A percentile compares a stretch with the other conserved stretches of the same genome.
Conservation (phyloP, 2,888 invertebrate species). For the Scrobipalpa costella region DNA sequence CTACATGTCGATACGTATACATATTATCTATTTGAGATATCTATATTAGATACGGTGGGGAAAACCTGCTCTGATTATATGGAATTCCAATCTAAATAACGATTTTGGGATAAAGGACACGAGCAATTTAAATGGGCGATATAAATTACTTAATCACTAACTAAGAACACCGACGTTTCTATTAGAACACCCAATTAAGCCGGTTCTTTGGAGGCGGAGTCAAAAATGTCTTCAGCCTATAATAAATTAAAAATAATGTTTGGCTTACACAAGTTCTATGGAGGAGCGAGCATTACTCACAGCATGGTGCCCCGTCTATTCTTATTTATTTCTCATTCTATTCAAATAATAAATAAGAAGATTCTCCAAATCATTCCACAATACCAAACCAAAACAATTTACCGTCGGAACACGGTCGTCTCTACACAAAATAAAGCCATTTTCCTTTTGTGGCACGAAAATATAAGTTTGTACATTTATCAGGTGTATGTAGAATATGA, state of each 20-base stretch:
- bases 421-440: constrained; percentile 27
- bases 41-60: constrained; percentile 7
- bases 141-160: constrained; percentile 60
- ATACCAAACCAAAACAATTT: constrained; percentile 30
- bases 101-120: constrained; percentile 21
- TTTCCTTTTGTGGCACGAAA: constrained; percentile 11
- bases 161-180: constrained; percentile 47
- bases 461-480: constrained; percentile 22
- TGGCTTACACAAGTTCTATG: constrained; percentile 60
- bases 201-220: constrained; percentile 58
- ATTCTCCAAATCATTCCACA: constrained; percentile 61
- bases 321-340: constrained; percentile 59
- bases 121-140: constrained; percentile 37
- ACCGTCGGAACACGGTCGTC: constrained; percentile 38
- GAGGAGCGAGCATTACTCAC: constrained; percentile 67
- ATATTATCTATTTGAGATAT: constrained; percentile 6
- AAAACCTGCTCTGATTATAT: constrained; percentile 25
- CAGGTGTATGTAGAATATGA: constrained; percentile 11
- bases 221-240: constrained; percentile 68
- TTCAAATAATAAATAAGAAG: constrained; percentile 62
- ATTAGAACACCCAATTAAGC: constrained; percentile 61
- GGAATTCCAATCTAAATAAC: constrained; percentile 29
- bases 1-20: neutral
- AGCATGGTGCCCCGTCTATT: constrained; percentile 68
- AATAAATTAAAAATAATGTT: constrained; percentile 70